Base-by-base conservation (phyloP, 2,797 vertebrate genomes). In the Glossophaga mutica region DNA sequence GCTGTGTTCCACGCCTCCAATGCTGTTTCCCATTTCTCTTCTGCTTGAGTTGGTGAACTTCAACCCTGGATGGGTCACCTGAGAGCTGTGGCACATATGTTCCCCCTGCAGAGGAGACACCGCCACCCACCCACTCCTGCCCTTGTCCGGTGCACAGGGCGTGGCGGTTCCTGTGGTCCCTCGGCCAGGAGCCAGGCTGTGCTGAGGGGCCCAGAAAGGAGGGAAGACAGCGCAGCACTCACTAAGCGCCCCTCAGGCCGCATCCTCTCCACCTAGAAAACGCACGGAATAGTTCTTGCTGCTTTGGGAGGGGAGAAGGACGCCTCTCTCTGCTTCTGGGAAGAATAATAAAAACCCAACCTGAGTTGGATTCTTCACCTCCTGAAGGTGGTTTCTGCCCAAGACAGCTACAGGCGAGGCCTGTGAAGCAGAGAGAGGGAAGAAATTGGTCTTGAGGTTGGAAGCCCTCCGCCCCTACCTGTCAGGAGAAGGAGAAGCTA, bases 401-500 rank as follows among this genome's bases (percentile, higher is more conserved):
- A 22, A 26, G 55, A 65, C 37, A 57, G 74, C 29, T 9, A 0
- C 2, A 11, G 79, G 87, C 92, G 9, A 3, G 11, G 34, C 37
- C 44, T 52, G 34, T 32, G 46, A 87, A 67, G 52, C 15, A n/a
- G 59, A 76, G 37, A 74, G 34, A 87, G 34, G 65, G 48, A 88
- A 92, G 71, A 82, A 48, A 74, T n/a, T 42, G 42, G 3, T 62
- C 67, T 70, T 65, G 77, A 93, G 87, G 55, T 59, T 87, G 32
- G 71, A 78, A 74, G 12, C 71, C 82, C 46, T 91, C 73, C 12
- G 87, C 34, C 81, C 10, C 1, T 1, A 1, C 5, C 7, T 68
- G 68, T 79, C 77, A 77, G 46, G 77, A 48, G 24, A 88, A 87
- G 78, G 52, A 82, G 95, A 97, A 90, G 87, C 44, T 74, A 71